A percentile compares a stretch with the other conserved stretches of the same genome.
Conservation (phyloP, 2,797 vertebrate species). For the Anguilla obscura region DNA sequence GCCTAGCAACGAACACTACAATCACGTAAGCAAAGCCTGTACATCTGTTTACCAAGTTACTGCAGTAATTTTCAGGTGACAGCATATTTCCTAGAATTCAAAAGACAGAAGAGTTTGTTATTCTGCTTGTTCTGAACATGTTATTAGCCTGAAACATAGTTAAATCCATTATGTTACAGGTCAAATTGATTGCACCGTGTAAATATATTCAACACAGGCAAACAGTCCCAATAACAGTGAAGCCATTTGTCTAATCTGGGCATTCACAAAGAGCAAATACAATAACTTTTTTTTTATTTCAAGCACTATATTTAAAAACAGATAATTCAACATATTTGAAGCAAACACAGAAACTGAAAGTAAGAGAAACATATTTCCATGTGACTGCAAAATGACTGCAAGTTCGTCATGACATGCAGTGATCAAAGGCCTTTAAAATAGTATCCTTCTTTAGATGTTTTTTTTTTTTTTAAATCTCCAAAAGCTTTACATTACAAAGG, state of each 20-base stretch:
- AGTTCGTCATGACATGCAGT: not conserved
- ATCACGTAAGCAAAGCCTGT: not conserved
- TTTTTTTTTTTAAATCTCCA: not conserved
- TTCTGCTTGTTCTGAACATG: not conserved
- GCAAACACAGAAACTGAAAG: not conserved
- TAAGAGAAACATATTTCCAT: not conserved
- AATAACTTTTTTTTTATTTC: not conserved
- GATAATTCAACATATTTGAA: not conserved
- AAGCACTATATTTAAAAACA: no score
- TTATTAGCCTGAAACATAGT: not conserved
- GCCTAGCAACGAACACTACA: conserved; percentile 8
- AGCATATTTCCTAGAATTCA: not conserved
- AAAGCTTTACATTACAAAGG: not conserved
- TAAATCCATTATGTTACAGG: no score
- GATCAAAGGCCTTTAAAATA: not conserved
- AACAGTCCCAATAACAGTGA: no score
- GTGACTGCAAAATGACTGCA: not conserved
- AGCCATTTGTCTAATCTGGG: no score
- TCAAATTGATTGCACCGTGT: no score
- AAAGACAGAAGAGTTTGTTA: not conserved
- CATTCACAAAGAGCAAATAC: not conserved
- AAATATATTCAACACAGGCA: no score
- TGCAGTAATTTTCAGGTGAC: not conserved
- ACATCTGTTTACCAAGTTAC: not conserved
- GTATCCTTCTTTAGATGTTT: not conserved